Base-by-base conservation (phyloP, 2,797 vertebrate species). In the Chrysocyon brachyurus region DNA sequence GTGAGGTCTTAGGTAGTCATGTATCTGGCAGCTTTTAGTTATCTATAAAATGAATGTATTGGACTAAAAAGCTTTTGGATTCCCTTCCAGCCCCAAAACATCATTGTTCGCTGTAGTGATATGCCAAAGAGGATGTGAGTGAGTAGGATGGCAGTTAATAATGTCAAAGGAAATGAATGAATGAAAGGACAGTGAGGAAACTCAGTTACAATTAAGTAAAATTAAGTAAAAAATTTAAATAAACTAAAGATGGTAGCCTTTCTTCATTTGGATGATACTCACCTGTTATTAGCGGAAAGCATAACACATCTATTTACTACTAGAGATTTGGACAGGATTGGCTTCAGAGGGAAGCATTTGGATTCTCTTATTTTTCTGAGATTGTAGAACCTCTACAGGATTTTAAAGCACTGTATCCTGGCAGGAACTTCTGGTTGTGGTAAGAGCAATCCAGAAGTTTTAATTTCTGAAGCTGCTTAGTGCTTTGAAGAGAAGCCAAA, bases 151-250 rank as follows among this genome's bases (percentile, higher is more conserved):
- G 10, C 40, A 28, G 46, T 87, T 54, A 88, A 66, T 75, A 56
- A 72, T 49, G 72, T 68, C 81, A 84, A 79, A 87, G 75, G 84
- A 78, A 57, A 57, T 73, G 40, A 84, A 61, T 49, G 14, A 63
- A 28, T 66, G 36, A 46, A 73, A 91, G 63, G 46, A 75, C 28
- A 19, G 73, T 16, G 9, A 85, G 52, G 26, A 78, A 52, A 26
- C 11, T 56, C 46, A 73, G 2, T 24, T 57, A 57, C 19, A 70
- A 36, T 36, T 72, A 59, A 36, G n/a, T 94, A 12, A 91, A 49
- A 49, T 82, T 84, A 54, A 89, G 54, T n/a, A 56, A 91, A 90
- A 93, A 66, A 46, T 61, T 49, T 72, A 92, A 73, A 40, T 88
- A n/a, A 75, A n/a, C 49, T 70, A 63, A 75, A 56, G n/a, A 36